These are phyloP conservation scores for Plodia interpunctella DNA, from an alignment of 1,140 invertebrate species.

Conservation along the genomic window DNA sequence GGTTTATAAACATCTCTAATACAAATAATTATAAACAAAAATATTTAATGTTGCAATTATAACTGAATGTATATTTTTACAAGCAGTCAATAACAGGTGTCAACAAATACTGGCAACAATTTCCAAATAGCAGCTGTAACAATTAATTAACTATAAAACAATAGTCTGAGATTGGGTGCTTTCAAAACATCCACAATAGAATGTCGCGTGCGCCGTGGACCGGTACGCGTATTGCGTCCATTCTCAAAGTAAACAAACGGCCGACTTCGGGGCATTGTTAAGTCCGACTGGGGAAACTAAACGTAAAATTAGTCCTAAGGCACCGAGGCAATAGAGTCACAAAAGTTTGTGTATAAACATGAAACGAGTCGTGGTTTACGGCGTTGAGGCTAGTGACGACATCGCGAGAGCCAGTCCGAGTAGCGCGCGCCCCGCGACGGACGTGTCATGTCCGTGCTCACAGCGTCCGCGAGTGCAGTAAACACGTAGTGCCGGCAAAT, in stretches of 20 bases:
- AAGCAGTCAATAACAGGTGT: too few species aligned
- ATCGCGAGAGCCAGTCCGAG: conserved; percentile 13
- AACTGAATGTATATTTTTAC: too few species aligned
- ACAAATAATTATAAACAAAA: too few species aligned
- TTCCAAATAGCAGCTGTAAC: conserved; percentile 27
- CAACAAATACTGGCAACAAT: not conserved
- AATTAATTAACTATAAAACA: conserved; percentile 45
- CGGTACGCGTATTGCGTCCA: conserved; percentile 41
- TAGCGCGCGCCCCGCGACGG: conserved; percentile 43
- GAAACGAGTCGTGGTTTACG: conserved; percentile 10
- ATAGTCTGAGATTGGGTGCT: conserved; percentile 44
- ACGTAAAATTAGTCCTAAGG: conserved; percentile 12
- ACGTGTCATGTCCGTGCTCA: conserved; percentile 29
- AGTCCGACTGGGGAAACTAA: not conserved
- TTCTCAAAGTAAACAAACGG: conserved; percentile 56
- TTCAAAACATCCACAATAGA: conserved; percentile 52
- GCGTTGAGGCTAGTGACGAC: conserved; percentile 13
- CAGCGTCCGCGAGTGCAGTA: conserved; percentile 51
- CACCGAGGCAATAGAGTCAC: conserved; percentile 14
- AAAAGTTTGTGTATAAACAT: conserved; percentile 10
- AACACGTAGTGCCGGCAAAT: conserved; percentile 48
- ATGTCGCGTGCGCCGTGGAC: conserved; percentile 38
- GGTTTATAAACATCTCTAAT: too few species aligned
- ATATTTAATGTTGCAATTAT: too few species aligned
- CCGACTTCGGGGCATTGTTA: conserved; percentile 41